Evolutionary conservation across 2,113 vertebrate genomes (phyloP).

Genomic region (Burhinus oedicnemus): DNA sequence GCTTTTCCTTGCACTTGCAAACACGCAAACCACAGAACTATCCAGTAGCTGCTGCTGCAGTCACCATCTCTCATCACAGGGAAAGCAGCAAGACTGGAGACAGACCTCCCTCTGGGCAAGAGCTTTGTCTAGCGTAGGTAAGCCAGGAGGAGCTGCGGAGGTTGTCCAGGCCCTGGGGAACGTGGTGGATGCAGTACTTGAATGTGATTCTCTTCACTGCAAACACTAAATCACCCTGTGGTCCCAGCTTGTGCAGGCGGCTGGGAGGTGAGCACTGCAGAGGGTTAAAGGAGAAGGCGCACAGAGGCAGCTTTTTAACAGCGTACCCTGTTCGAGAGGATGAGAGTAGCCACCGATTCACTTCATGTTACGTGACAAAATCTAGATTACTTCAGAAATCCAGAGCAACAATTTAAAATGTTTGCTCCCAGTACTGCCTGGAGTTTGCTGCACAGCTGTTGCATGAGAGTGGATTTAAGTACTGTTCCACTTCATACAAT

Average conservation of each 20-base stretch:
- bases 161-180: neutral
- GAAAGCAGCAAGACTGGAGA: neutral
- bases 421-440: neutral
- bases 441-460: neutral
- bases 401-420: neutral
- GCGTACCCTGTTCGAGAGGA: neutral
- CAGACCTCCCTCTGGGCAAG: neutral
- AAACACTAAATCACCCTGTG: neutral
- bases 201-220: neutral
- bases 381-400: neutral
- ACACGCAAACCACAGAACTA: neutral
- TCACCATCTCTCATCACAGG: neutral
- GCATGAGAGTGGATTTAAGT: neutral
- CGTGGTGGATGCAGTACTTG: too few relatives aligned
- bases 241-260: neutral
- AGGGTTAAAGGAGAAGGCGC: neutral
- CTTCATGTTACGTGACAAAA: constrained; percentile 11
- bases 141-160: neutral
- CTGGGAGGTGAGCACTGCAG: neutral
- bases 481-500: neutral
- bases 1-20: neutral
- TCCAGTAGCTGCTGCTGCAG: neutral
- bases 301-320: neutral
- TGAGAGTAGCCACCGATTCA: neutral
- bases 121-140: neutral